Evolutionary conservation across 2,113 vertebrate genomes (phyloP), one percentile per base, ranked within the genome.

Genomic region (Thalassoma bifasciatum): DNA sequence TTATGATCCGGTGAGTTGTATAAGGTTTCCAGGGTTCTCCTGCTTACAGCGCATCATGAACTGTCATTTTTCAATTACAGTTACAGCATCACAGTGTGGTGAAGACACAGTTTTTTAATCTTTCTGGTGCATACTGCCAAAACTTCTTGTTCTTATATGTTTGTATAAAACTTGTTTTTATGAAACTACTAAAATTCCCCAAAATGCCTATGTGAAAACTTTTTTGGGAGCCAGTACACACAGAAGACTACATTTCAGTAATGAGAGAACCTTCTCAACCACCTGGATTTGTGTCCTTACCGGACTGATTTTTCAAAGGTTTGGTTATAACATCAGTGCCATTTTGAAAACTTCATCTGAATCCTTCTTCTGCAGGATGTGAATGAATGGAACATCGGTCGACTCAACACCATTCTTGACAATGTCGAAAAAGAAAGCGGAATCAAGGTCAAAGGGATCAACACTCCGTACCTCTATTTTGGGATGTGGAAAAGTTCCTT

Each of bases 401-500:
- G 59, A 30, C 91, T 99, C 77, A 95, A 95, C 89, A 98, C 96
- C 1, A 97, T 99, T 72, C 90, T 99, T 74, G 97, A 99, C 88
- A 91, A 95, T 6, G 96, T 98, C 77, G 97, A 99, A 79, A 95
- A 92, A 5, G 97, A 99, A 86, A 97, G 97, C 5, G 97, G 95
- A 8, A 95, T 98, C 85, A 98, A 96, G 82, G 98, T 97, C 0
- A 98, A 98, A 83, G 97, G 97, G 0, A 96, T 99, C 40, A 98
- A 97, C 85, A 97, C 96, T 8, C 96, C 98, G 0, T 97, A 96
- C 85, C 93, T 99, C 0, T 97, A 98, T 66, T 99, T 99, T 3
- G 98, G 98, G 50, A 99, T 99, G 98, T 99, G 98, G 98, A 99
- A 99, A 90, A 99, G 96, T 0, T 97, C 97, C 1, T 99, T 98